phyloP scores from a whole-genome alignment of 92 coral and sea anemone genomes.

The Zoanthus sociatus region DNA sequence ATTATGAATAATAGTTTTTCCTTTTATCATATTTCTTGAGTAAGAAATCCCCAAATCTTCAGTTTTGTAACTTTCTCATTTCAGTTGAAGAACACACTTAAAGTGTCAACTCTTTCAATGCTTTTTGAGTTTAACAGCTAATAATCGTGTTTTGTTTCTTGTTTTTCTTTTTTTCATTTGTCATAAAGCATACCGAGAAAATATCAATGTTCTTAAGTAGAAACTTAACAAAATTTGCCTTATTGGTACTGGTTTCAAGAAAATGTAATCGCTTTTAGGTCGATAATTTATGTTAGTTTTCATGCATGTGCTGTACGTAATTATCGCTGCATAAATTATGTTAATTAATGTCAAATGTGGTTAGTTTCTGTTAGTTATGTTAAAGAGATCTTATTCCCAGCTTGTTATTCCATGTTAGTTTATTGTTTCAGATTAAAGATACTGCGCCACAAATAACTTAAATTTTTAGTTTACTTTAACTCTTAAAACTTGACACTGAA shows the following conservation, averaged over 20 bases:
- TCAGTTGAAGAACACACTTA: too few relatives aligned
- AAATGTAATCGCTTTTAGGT: not conserved
- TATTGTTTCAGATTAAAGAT: not conserved
- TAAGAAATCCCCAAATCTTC: too few relatives aligned
- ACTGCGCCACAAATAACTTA: not conserved
- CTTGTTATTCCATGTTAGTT: constrained; percentile 17
- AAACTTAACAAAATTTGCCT: constrained; percentile 15
- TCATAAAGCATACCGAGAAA: not conserved
- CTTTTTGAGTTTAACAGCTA: too few relatives aligned
- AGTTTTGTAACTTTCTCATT: too few relatives aligned
- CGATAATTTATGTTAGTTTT: not conserved
- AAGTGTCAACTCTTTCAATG: too few relatives aligned
- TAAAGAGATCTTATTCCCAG: not conserved
- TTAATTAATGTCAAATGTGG: not conserved
- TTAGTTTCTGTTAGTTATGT: not conserved
- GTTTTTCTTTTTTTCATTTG: not conserved
- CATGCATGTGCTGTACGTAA: not conserved
- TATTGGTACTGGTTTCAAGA: not conserved
- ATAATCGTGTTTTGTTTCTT: not conserved
- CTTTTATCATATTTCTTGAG: too few relatives aligned
- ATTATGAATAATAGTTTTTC: too few relatives aligned
- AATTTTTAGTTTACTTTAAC: not conserved
- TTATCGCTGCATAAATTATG: too few relatives aligned
- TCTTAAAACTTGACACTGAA: not conserved
- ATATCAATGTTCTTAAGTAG: not conserved